These are phyloP conservation scores for Manis crassicaudata DNA, from an alignment of 2,797 vertebrate species.

Conservation along the genomic window DNA sequence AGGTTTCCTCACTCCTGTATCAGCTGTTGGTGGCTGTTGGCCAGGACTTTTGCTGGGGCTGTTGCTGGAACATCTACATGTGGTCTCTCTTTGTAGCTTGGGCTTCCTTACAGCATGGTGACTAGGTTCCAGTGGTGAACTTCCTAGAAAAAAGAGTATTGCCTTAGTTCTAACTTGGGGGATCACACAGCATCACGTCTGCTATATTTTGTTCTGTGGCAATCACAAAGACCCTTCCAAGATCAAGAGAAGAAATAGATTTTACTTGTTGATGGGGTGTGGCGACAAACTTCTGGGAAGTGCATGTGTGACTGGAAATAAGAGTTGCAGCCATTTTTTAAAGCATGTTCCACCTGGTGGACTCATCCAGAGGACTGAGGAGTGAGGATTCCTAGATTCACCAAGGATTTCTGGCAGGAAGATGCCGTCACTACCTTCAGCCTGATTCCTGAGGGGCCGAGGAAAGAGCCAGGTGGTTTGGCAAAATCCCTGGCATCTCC, in stretches of 20 bases:
- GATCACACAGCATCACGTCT: background rate
- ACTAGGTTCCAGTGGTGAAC: background rate
- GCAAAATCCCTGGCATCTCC: background rate
- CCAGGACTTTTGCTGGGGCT: background rate
- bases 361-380: background rate
- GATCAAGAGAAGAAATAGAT: background rate
- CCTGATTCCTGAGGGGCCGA: background rate
- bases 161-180: background rate
- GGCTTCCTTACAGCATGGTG: background rate
- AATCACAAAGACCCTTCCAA: background rate
- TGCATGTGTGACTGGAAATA: background rate
- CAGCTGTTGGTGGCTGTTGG: background rate
- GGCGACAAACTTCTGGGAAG: background rate
- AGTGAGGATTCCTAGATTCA: background rate
- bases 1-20: background rate
- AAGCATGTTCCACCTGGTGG: background rate
- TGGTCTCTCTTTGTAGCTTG: background rate
- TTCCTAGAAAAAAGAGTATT: background rate
- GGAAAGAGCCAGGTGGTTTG: background rate
- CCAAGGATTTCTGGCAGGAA: background rate
- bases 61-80: background rate
- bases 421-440: background rate
- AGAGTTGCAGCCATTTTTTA: background rate
- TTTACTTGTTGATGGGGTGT: background rate
- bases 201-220: background rate